Conservation (phyloP, 1,140 invertebrate genomes). For the Dendroctonus ponderosae region DNA sequence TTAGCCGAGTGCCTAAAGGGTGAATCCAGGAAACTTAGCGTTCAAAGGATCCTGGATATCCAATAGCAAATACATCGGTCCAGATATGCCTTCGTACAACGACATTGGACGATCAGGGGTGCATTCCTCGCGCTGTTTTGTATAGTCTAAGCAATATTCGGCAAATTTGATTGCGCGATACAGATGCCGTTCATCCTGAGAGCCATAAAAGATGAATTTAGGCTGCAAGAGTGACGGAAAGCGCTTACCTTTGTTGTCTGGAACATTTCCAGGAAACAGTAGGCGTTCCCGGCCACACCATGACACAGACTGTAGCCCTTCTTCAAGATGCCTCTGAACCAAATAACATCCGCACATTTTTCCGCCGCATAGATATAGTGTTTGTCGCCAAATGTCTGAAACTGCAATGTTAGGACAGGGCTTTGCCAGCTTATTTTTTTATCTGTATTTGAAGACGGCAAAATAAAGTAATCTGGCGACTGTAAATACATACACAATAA, state of each 20-base stretch:
- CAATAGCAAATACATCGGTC: constrained; percentile 68
- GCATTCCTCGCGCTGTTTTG: constrained; percentile 61
- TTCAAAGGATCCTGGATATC: constrained; percentile 61
- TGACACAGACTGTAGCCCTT: constrained; percentile 94
- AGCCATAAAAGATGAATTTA: constrained; percentile 8
- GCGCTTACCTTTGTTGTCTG: constrained; percentile 69
- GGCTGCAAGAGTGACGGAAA: neutral
- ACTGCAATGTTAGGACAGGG: too few species aligned
- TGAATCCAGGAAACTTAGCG: constrained; percentile 66
- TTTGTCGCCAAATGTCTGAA: constrained; percentile 67
- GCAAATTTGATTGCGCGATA: constrained; percentile 79
- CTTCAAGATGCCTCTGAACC: constrained; percentile 79
- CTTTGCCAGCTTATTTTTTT: too few species aligned
- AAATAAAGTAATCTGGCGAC: too few species aligned
- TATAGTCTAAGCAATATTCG: constrained; percentile 79
- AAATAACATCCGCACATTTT: constrained; percentile 75
- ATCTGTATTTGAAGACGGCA: too few species aligned
- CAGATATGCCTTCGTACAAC: constrained; percentile 80
- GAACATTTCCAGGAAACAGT: constrained; percentile 79
- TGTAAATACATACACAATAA: too few species aligned
- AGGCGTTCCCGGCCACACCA: constrained; percentile 89
- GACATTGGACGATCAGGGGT: constrained; percentile 78
- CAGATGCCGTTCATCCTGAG: constrained; percentile 66
- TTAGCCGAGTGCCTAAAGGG: constrained; percentile 38
- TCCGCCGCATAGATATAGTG: constrained; percentile 73